Evolutionary conservation across 2,113 vertebrate genomes (phyloP).

Genomic region (Malurus melanocephalus): DNA sequence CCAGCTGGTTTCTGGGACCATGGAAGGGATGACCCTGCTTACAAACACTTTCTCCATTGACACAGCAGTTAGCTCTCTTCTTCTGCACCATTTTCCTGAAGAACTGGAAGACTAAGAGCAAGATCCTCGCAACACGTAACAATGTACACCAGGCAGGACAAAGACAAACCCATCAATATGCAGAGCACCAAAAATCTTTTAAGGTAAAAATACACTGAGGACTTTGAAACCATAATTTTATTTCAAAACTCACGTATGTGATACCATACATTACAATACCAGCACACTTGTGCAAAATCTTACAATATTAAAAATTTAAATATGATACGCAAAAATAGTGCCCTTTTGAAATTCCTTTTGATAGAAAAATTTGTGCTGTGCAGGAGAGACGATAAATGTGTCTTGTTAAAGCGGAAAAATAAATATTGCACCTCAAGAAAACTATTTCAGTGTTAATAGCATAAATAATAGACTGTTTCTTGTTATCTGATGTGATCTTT

Average conservation of each 20-base stretch:
- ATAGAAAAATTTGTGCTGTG: constrained; percentile 72
- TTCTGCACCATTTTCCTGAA: not conserved
- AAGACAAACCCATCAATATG: not conserved
- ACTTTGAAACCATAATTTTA: constrained; percentile 80
- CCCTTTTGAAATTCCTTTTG: constrained; percentile 57
- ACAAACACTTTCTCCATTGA: not conserved
- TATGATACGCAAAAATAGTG: constrained; percentile 72
- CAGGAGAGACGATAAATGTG: constrained; percentile 60
- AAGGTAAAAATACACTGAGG: not conserved
- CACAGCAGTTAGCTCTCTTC: not conserved
- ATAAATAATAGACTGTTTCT: constrained; percentile 44
- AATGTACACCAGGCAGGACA: not conserved
- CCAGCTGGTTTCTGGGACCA: not conserved
- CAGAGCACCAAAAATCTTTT: not conserved
- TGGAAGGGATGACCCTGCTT: not conserved
- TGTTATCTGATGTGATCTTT: constrained; percentile 17
- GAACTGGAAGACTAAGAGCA: constrained; percentile 32
- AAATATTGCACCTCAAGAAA: constrained; percentile 79
- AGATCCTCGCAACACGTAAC: not conserved
- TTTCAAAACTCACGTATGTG: constrained; percentile 85
- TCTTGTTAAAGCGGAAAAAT: constrained; percentile 67
- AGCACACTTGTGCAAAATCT: constrained; percentile 78
- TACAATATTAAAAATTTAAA: constrained; percentile 72
- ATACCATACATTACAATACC: constrained; percentile 78
- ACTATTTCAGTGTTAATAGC: constrained; percentile 31